Conservation (phyloP, 2,797 vertebrate genomes). For the Pipistrellus nathusii region DNA sequence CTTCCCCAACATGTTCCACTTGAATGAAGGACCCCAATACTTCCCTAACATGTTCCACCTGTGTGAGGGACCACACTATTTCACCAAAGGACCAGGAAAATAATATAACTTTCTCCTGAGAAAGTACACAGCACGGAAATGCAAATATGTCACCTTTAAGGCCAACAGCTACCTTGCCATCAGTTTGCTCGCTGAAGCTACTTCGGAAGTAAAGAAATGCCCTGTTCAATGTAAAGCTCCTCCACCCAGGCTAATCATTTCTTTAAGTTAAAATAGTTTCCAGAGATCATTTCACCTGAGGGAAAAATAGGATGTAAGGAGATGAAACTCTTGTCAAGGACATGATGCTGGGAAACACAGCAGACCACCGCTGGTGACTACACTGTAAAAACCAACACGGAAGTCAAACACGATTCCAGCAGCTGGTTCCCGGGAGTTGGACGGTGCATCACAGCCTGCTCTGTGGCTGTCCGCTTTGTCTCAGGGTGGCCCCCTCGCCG, state of each 20-base stretch:
- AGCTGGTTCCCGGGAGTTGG: constrained; percentile 61
- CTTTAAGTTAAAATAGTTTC: constrained; percentile 49
- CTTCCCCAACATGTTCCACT: no score
- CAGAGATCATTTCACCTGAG: neutral
- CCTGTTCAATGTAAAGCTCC: constrained; percentile 56
- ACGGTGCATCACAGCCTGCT: constrained; percentile 72
- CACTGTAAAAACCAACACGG: constrained; percentile 59
- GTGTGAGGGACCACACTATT: neutral
- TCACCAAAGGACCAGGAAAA: constrained; percentile 49
- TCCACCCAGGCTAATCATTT: constrained; percentile 32
- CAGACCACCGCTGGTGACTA: neutral
- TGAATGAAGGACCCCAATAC: no score
- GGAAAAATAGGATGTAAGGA: neutral
- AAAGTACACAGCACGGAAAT: constrained; percentile 34
- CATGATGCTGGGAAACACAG: neutral
- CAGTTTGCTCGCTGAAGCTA: constrained; percentile 55
- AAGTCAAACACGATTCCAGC: constrained; percentile 23
- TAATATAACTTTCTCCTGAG: constrained; percentile 55
- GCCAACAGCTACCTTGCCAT: constrained; percentile 48
- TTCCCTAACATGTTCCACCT: no score
- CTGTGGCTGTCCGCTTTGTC: constrained; percentile 66
- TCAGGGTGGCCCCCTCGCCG: fast-evolving
- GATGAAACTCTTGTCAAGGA: constrained; percentile 61
- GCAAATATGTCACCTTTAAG: constrained; percentile 73
- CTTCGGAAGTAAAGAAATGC: constrained; percentile 58